Evolutionary conservation across 2,797 vertebrate genomes (phyloP).

Genomic region (Danio jaintianensis): DNA sequence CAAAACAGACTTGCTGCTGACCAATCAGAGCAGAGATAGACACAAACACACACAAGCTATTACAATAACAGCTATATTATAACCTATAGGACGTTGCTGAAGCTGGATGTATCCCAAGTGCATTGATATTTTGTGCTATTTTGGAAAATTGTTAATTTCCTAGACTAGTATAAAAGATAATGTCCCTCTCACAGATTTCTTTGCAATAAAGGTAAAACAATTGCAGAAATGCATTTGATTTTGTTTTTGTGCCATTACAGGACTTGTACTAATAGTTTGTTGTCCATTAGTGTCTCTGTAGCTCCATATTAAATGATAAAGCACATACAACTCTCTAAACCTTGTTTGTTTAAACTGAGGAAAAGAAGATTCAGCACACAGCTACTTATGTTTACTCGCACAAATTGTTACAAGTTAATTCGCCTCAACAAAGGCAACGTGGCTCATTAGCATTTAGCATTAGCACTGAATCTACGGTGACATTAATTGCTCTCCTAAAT

Average conservation of each 20-base stretch:
- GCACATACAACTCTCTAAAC: background rate
- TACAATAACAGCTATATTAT: background rate
- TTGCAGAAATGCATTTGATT: conserved; percentile 59
- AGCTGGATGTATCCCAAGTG: background rate
- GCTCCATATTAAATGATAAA: conserved; percentile 16
- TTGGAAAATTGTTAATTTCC: conserved; percentile 58
- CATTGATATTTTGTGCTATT: conserved; percentile 29
- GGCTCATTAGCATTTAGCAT: conserved; percentile 23
- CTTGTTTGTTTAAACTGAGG: conserved; percentile 10
- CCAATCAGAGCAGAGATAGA: too few relatives aligned
- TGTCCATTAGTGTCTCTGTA: conserved; percentile 1
- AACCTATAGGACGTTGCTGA: background rate
- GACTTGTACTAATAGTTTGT: conserved; percentile 41
- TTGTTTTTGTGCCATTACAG: conserved; percentile 8
- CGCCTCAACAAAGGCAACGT: background rate
- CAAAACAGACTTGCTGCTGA: too few relatives aligned
- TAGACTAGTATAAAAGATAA: background rate
- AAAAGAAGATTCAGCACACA: background rate
- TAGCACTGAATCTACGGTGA: conserved; percentile 5
- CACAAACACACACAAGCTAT: background rate
- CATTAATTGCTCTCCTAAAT: conserved; percentile 20
- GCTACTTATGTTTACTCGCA: background rate
- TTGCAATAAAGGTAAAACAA: conserved; percentile 50
- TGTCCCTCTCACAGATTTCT: conserved; percentile 58
- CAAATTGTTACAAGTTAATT: background rate